Percentiles rank a stretch among this genome's conserved stretches.
These are phyloP conservation scores for Allygus modestus DNA, from an alignment of 2,888 invertebrate species.

Conservation along the genomic window DNA sequence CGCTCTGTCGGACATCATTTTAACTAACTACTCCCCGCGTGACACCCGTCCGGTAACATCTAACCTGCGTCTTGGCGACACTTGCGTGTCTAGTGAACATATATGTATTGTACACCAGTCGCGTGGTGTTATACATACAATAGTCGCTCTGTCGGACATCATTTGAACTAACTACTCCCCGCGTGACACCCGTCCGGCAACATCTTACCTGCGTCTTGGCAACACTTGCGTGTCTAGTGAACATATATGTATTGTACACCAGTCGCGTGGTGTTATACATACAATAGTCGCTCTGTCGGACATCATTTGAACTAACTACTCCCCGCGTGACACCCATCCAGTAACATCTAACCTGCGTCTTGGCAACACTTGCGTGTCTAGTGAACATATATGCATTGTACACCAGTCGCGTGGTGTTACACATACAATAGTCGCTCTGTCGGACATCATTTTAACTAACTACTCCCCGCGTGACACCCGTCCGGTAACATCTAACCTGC, in stretches of 20 bases:
- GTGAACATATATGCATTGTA: background rate
- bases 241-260: background rate
- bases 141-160: constrained; percentile 56
- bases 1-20: constrained; percentile 59
- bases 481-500: constrained; percentile 6
- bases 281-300: constrained; percentile 53
- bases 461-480: constrained; percentile 49
- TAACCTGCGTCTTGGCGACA: constrained; percentile 10
- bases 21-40: constrained; percentile 57
- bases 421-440: constrained; percentile 35
- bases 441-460: constrained; percentile 61
- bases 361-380: background rate
- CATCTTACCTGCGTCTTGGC: constrained; percentile 10
- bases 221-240: background rate
- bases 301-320: constrained; percentile 61
- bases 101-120: background rate
- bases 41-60: constrained; percentile 31
- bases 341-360: constrained; percentile 11
- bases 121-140: background rate
- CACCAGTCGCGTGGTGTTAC: background rate
- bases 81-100: background rate
- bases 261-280: background rate
- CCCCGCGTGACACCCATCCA: constrained; percentile 37
- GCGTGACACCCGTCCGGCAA: constrained; percentile 42
- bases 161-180: constrained; percentile 59